phyloP scores from a whole-genome alignment of 2,888 invertebrate genomes.

The Conistra vaccinii region DNA sequence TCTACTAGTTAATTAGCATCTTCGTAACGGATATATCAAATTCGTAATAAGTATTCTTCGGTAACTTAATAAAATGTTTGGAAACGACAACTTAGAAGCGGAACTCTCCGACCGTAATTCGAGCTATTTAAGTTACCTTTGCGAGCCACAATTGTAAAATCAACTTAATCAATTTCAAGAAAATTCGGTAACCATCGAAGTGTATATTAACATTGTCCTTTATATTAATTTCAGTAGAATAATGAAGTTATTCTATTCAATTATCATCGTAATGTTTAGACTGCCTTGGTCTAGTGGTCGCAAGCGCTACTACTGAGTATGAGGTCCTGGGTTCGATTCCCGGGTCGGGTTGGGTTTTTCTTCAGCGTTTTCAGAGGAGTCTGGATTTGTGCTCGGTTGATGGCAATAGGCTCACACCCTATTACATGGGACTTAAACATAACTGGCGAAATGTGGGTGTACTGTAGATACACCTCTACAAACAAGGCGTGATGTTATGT shows the following conservation, averaged over 20 bases:
- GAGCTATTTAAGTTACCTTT: slow-evolving; percentile 47
- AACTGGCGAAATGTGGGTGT: not conserved
- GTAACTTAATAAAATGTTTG: slow-evolving; percentile 27
- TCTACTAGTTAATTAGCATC: slow-evolving; percentile 8
- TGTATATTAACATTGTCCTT: slow-evolving; percentile 27
- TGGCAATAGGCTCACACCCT: not conserved
- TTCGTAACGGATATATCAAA: slow-evolving; percentile 18
- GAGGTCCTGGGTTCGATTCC: not conserved
- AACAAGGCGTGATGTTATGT: not conserved
- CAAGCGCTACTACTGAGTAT: not conserved
- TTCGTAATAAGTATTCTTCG: slow-evolving; percentile 24
- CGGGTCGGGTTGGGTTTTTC: not conserved
- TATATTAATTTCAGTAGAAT: slow-evolving; percentile 46
- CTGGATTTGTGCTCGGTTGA: not conserved
- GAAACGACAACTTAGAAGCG: slow-evolving; percentile 9
- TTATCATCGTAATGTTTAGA: slow-evolving; percentile 15
- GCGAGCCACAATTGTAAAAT: slow-evolving; percentile 68
- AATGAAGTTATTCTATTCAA: slow-evolving; percentile 53
- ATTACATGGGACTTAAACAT: not conserved
- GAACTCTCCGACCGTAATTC: slow-evolving; percentile 25
- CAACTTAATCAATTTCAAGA: slow-evolving; percentile 70
- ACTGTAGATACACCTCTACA: not conserved
- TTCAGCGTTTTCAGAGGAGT: too few species aligned
- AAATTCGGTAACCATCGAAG: slow-evolving; percentile 53
- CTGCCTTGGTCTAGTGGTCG: not conserved